Evolutionary conservation across 2,888 invertebrate genomes (phyloP), one percentile per base, ranked within the genome.

Genomic region (Trimorus sp.): DNA sequence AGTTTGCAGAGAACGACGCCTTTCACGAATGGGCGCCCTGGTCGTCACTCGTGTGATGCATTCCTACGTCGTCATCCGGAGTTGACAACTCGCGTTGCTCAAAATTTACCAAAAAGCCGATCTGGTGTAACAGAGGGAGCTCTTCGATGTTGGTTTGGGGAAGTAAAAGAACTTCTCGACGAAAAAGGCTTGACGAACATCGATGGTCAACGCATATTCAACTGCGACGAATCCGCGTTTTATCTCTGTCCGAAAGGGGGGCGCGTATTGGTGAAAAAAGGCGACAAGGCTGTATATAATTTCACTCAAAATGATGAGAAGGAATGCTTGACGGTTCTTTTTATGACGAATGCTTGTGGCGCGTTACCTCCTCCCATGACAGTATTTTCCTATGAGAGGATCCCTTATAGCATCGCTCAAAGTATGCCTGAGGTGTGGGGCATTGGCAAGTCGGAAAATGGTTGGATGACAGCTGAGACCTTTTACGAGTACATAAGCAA

Each of bases 401-500:
- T 90, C 15, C 89, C 90, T 6, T 75, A 78, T 53, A 81, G 79
- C 56, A 74, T 89, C 37, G 71, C 79, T 7, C 62, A 75, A 68
- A 85, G 75, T 60, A 79, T 90, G 51, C 90, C 90, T 56, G 49
- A 79, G 77, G 85, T 78, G 15, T 92, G 91, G 91, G 88, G 89
- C 45, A 75, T 91, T 42, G 92, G 91, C 75, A 89, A 86, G 79
- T 89, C 90, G 5, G 91, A 92, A n/a, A 89, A 82, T 59, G 92
- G 91, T 7, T 92, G 92, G 92, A 92, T 90, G 91, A 91, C 88
- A 5, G 82, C 85, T 1, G 89, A 89, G 82, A 86, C 85, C 3
- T 92, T 92, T 85, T 91, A 84, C 82, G 89, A 92, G 84, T 92
- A 88, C 80, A 86, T 92, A 5, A 82, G 86, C 14, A 90, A 92